Evolutionary conservation across 1,140 invertebrate genomes (phyloP).

Genomic region (Thrips palmi): DNA sequence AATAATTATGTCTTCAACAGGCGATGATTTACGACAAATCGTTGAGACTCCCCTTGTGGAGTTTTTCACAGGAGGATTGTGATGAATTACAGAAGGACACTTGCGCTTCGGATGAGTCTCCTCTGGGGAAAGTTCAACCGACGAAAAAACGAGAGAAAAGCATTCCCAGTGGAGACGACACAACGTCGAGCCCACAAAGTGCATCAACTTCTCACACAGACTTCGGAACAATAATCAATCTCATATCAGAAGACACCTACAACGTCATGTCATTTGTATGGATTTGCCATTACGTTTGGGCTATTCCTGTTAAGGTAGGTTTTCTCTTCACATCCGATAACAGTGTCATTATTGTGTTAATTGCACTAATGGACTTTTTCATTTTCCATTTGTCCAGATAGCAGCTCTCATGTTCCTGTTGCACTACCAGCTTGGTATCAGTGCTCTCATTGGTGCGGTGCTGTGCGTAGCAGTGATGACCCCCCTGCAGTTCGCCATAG

Average conservation of each 20-base stretch:
- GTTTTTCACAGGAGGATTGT: conserved; percentile 18
- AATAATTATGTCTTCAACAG: conserved; percentile 25
- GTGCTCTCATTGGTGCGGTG: conserved; percentile 54
- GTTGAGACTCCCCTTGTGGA: conserved; percentile 20
- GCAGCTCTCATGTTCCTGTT: conserved; percentile 48
- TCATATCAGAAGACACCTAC: conserved; percentile 62
- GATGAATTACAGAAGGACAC: conserved; percentile 25
- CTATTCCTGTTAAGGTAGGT: conserved; percentile 62
- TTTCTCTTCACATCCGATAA: no score
- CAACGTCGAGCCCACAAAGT: conserved; percentile 6
- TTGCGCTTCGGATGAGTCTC: conserved; percentile 21
- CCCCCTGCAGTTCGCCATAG: conserved; percentile 50
- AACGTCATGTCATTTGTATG: conserved; percentile 71
- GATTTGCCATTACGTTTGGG: conserved; percentile 72
- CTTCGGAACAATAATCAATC: conserved; percentile 52
- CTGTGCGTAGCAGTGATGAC: conserved; percentile 47
- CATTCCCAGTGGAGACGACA: no score
- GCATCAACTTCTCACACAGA: no score
- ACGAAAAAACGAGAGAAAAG: no score
- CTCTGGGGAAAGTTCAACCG: no score
- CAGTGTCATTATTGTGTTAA: no score
- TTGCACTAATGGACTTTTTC: conserved; percentile 17
- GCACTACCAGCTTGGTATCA: conserved; percentile 54
- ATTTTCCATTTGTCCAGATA: conserved; percentile 35
- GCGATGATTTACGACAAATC: conserved; percentile 42